These are phyloP conservation scores for Etheostoma spectabile DNA, from an alignment of 2,113 vertebrate genomes.

Conservation along the genomic window DNA sequence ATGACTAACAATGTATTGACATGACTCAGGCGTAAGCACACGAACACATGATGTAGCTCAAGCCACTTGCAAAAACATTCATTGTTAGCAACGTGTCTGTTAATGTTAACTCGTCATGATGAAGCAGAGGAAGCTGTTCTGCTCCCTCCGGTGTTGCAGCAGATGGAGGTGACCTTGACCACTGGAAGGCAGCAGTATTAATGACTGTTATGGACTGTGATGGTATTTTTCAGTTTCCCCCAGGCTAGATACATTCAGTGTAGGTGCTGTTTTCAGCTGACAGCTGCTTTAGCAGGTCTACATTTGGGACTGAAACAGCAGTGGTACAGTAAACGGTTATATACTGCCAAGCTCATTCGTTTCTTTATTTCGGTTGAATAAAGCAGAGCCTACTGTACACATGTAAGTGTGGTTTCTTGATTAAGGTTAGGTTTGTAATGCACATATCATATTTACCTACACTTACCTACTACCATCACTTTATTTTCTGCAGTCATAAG, in stretches of 20 bases:
- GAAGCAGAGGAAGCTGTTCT: slow-evolving; percentile 3
- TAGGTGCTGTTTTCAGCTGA: neutral
- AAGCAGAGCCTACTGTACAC: neutral
- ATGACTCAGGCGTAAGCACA: slow-evolving; percentile 36
- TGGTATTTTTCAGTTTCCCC: slow-evolving; percentile 7
- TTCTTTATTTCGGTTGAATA: neutral
- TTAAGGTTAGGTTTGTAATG: neutral
- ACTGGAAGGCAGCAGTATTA: neutral
- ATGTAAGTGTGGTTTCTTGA: neutral
- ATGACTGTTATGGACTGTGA: neutral
- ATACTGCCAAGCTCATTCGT: neutral
- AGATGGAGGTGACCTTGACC: slow-evolving; percentile 56
- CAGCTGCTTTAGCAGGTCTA: slow-evolving; percentile 12
- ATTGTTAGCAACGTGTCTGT: slow-evolving; percentile 5
- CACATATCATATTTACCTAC: neutral
- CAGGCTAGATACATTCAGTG: neutral
- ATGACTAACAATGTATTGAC: slow-evolving; percentile 20
- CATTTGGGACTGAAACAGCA: neutral
- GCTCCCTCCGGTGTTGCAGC: slow-evolving; percentile 18
- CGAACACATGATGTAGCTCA: slow-evolving; percentile 2
- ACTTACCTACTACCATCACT: neutral
- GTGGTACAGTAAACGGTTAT: neutral
- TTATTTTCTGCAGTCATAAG: neutral
- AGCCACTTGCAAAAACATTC: neutral
- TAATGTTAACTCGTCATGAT: neutral